phyloP scores from a whole-genome alignment of 2,113 vertebrate genomes.

The Tauraco erythrolophus region DNA sequence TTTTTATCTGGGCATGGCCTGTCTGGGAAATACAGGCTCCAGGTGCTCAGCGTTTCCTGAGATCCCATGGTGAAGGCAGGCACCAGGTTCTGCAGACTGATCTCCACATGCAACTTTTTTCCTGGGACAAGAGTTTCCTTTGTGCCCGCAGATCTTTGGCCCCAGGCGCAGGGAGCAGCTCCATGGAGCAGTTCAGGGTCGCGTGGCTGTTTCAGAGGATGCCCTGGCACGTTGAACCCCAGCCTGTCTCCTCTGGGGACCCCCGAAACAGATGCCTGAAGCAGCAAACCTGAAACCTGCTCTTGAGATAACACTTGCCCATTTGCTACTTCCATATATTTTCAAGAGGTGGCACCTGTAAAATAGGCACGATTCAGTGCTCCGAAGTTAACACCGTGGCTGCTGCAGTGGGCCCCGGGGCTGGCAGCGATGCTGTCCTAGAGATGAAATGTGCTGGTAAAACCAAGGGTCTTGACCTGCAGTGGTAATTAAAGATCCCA shows the following conservation, averaged over 20 bases:
- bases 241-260: not conserved
- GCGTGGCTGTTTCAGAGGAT: rapidly evolving
- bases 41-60: not conserved
- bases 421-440: not conserved
- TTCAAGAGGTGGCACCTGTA: not conserved
- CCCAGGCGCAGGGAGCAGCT: not conserved
- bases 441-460: not conserved
- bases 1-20: not conserved
- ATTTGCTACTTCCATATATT: rapidly evolving
- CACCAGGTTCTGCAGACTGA: too few species aligned
- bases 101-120: rapidly evolving
- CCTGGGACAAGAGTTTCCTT: not conserved
- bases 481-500: not conserved
- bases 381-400: rapidly evolving
- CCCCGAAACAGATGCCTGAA: not conserved
- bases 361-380: rapidly evolving
- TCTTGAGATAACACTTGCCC: rapidly evolving
- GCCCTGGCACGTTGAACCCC: too few species aligned
- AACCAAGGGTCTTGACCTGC: not conserved
- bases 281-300: not conserved
- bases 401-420: not conserved
- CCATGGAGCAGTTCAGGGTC: not conserved
- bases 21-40: not conserved
- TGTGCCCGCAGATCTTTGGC: not conserved
- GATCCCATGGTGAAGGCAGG: not conserved